Base-by-base conservation (phyloP, 1,140 invertebrate genomes). In the Dufourea novaeangliae region DNA sequence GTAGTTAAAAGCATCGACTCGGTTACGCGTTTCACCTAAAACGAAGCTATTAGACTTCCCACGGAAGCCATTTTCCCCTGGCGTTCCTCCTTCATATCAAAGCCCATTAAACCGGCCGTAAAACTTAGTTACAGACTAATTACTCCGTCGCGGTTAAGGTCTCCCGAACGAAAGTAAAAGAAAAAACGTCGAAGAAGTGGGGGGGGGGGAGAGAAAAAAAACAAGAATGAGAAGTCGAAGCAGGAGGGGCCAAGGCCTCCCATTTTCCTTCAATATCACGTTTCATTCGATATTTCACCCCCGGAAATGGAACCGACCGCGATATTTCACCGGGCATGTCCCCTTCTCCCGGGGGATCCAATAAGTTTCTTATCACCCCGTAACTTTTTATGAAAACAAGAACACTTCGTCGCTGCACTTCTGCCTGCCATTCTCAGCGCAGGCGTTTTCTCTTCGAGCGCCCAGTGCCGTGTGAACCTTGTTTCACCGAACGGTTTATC, bases 91-190 rank as follows among this genome's bases (percentile, higher is more conserved):
- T n/a, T 59, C 46, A 22, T 62, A 34, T 50, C n/a, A 27, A 37
- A 37, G 41, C 14, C 57, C 57, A 63, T 72, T 72, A 50, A 72
- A 62, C 14, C 27, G 29, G 27, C 39, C 70, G 70, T 63, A 63
- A 72, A 72, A 63, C 70, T 72, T 72, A 14, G 57, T 72, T 46
- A 72, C 70, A 63, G 70, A 63, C 57, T 72, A 72, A 72, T 72
- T 72, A 29, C 57, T 25, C 29, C 32, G 17, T 17, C 70, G 11
- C 22, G 22, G 22, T 63, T n/a, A 29, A 59, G 29, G 62, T 20
- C 8, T 17, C 11, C 34, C 20, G 25, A 11, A 20, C 20, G n/a
- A 50, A n/a, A 20, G 67, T 1, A 32, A 17, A 14, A 32, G 14
- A 34, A 50, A 20, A 34, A 63, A 50, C 14, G 70, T n/a, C 1